Evolutionary conservation across 2,888 invertebrate species (phyloP).

Genomic region (Iphiclides podalirius): DNA sequence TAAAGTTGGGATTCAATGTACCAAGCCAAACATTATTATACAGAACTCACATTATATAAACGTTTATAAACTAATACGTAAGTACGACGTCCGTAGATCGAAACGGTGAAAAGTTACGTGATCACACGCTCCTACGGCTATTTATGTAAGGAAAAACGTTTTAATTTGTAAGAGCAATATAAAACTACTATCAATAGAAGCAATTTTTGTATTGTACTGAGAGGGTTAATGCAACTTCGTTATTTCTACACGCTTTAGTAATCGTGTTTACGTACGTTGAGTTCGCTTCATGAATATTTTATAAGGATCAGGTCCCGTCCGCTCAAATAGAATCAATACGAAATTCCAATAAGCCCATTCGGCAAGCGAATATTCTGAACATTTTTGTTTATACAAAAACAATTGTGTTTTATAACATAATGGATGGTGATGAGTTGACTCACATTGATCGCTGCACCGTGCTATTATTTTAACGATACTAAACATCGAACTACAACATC

Average conservation of each 20-base stretch:
- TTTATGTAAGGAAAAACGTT: too few species aligned
- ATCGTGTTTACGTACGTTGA: constrained; percentile 2
- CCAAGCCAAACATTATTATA: too few species aligned
- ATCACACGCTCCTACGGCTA: too few species aligned
- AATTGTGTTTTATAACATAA: not conserved
- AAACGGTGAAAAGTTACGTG: too few species aligned
- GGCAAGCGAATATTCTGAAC: not conserved
- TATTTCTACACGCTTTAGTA: not conserved
- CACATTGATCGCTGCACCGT: constrained; percentile 26
- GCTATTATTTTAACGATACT: constrained; percentile 17
- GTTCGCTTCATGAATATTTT: constrained; percentile 18
- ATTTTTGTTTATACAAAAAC: not conserved
- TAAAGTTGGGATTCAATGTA: too few species aligned
- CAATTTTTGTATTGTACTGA: too few species aligned
- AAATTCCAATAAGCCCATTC: not conserved
- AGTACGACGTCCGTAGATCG: too few species aligned
- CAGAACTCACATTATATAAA: too few species aligned
- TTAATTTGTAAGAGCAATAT: too few species aligned
- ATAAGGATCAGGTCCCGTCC: not conserved
- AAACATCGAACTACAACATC: constrained; percentile 29
- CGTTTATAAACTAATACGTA: too few species aligned
- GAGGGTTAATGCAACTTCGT: too few species aligned
- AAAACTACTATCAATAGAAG: too few species aligned
- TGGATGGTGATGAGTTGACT: constrained; percentile 9
- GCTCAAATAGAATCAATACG: constrained; percentile 12